A percentile compares a stretch with the other conserved stretches of the same genome.
These are phyloP conservation scores for Lophura nycthemera DNA, from an alignment of 2,113 vertebrate genomes.

Conservation along the genomic window DNA sequence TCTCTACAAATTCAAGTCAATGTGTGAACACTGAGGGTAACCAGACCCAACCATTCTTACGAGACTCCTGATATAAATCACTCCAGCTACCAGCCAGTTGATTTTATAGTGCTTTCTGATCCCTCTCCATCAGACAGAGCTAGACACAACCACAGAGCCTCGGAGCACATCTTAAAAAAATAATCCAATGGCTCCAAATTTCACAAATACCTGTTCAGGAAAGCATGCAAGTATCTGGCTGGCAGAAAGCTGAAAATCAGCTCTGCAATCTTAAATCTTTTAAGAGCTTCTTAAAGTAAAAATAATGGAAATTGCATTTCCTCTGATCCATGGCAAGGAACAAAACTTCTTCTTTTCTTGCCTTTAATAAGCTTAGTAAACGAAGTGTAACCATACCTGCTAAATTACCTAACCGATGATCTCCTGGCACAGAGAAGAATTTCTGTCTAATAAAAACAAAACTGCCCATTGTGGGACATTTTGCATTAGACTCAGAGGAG, in stretches of 20 bases:
- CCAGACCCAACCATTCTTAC: neutral
- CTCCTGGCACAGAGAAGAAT: conserved; percentile 10
- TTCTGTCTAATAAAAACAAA: conserved; percentile 60
- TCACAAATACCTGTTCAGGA: conserved; percentile 38
- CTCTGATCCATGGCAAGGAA: neutral
- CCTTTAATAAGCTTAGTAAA: conserved; percentile 35
- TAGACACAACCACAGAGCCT: neutral
- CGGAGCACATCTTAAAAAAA: neutral
- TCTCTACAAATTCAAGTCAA: neutral
- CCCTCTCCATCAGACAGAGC: neutral
- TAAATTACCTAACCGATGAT: conserved; percentile 46
- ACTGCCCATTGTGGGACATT: conserved; percentile 44
- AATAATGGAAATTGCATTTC: conserved; percentile 10
- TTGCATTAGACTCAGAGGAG: conserved; percentile 34
- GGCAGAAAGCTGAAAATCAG: conserved; percentile 15
- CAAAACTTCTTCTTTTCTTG: neutral
- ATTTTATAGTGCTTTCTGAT: conserved; percentile 11
- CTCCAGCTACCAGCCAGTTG: neutral
- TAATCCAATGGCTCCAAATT: neutral
- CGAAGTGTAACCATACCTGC: conserved; percentile 51
- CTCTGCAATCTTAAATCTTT: neutral
- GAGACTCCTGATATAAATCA: neutral
- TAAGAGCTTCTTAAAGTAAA: conserved; percentile 35
- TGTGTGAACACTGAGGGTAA: neutral
- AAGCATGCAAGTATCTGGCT: neutral